Percentiles rank a stretch among this genome's conserved stretches.
Evolutionary conservation across 2,113 vertebrate genomes (phyloP).

Genomic region (Xiphias gladius): DNA sequence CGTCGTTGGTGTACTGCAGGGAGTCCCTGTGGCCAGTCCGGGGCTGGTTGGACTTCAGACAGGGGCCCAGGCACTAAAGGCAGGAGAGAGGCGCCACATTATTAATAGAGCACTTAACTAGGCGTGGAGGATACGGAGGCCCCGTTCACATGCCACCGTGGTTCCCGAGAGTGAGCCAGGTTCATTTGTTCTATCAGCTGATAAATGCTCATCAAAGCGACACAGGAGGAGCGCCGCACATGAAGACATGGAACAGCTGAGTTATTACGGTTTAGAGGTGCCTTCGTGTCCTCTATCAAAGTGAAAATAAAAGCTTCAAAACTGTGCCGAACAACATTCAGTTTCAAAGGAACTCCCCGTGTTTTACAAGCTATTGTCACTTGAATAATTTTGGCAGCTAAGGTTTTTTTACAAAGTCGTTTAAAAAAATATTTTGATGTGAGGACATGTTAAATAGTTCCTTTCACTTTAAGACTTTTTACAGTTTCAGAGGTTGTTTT

Average conservation of each 20-base stretch:
- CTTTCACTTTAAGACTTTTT: no score
- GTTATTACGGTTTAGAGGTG: background rate
- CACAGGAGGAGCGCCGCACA: constrained; percentile 16
- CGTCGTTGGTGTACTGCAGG: constrained; percentile 82
- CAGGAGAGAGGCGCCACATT: constrained; percentile 19
- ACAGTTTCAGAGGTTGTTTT: no score
- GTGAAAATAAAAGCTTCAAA: no score
- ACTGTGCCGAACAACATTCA: no score
- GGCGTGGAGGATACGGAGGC: constrained; percentile 3
- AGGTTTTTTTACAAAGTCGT: no score
- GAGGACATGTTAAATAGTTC: no score
- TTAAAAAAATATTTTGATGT: no score
- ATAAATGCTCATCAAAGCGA: constrained; percentile 27
- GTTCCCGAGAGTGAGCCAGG: background rate
- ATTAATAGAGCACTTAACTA: constrained; percentile 44
- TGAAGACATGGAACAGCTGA: constrained; percentile 3
- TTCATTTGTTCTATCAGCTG: constrained; percentile 28
- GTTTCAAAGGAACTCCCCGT: no score
- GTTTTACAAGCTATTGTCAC: no score
- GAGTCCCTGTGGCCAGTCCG: constrained; percentile 76
- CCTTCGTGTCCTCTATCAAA: no score
- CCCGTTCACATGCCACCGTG: constrained; percentile 38
- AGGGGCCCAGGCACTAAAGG: constrained; percentile 81
- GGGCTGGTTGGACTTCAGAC: constrained; percentile 64
- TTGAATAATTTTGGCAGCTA: no score